Conservation (phyloP, 2,113 vertebrate species). For the Glaucidium brasilianum region DNA sequence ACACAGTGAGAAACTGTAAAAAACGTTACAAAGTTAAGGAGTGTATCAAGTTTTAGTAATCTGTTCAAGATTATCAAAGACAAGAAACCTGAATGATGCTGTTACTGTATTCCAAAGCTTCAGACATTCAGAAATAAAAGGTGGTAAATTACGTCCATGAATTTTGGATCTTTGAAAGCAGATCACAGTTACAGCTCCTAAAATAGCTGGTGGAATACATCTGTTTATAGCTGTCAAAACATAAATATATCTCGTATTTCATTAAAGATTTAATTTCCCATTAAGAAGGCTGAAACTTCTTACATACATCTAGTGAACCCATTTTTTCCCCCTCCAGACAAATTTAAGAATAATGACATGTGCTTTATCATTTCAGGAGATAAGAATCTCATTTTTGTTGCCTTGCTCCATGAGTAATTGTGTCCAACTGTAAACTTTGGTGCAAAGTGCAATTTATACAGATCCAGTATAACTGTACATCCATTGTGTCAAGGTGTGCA, state of each 20-base stretch:
- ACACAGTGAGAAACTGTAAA: not conserved
- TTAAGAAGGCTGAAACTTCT: not conserved
- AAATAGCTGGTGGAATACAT: not conserved
- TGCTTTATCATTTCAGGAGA: not conserved
- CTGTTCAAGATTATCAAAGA: not conserved
- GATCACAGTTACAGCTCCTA: not conserved
- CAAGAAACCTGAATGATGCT: not conserved
- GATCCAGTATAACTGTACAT: fast-evolving
- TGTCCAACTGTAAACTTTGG: not conserved
- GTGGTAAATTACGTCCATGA: not conserved
- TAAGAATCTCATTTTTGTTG: not conserved
- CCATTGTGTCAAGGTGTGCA: not conserved
- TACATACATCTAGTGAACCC: not conserved
- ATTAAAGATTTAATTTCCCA: not conserved
- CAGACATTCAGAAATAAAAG: not conserved
- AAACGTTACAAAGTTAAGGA: not conserved
- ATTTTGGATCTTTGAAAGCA: not conserved
- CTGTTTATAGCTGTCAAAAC: not conserved
- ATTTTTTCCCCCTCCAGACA: not conserved
- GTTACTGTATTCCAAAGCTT: not conserved
- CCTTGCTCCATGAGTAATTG: not conserved
- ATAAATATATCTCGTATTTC: not conserved
- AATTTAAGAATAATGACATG: not conserved
- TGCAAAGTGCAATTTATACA: not conserved
- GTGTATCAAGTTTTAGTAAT: not conserved